A percentile compares a stretch with the other conserved stretches of the same genome.
These are phyloP conservation scores for Sylvicola fuscatus DNA, from an alignment of 2,888 invertebrate genomes.

Conservation along the genomic window DNA sequence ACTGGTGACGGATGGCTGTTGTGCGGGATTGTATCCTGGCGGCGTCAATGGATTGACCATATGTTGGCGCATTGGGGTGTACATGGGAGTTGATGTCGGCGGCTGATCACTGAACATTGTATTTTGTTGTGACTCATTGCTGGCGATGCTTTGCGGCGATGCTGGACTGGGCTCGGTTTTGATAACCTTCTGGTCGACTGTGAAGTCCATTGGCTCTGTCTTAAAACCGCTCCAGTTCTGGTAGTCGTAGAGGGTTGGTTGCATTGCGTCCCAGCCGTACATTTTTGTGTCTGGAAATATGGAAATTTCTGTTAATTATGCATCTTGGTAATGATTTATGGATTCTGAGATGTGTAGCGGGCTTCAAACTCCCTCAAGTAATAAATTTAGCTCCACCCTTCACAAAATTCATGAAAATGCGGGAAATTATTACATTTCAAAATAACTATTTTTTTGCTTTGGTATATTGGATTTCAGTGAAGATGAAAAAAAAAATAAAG, in stretches of 20 bases:
- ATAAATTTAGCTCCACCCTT: too few relatives aligned
- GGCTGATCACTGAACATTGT: background rate
- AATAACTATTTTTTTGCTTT: too few relatives aligned
- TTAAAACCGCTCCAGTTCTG: too few relatives aligned
- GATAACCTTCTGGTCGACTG: conserved; percentile 3
- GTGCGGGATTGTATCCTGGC: conserved; percentile 29
- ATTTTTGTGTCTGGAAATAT: background rate
- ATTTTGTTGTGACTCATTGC: conserved; percentile 15
- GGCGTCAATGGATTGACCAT: conserved; percentile 35
- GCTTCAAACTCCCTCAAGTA: too few relatives aligned
- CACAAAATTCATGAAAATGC: too few relatives aligned
- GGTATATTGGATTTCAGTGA: too few relatives aligned
- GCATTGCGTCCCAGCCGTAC: conserved; percentile 4
- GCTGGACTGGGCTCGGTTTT: conserved; percentile 26
- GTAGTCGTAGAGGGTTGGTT: conserved; percentile 3
- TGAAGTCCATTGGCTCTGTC: conserved; percentile 6
- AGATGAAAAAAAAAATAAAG: too few relatives aligned
- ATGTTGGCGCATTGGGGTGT: too few relatives aligned
- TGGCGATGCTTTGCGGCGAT: conserved; percentile 29
- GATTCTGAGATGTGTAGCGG: too few relatives aligned
- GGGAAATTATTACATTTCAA: too few relatives aligned
- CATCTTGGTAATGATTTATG: too few relatives aligned
- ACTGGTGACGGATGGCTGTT: conserved; percentile 1
- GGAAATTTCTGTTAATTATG: too few relatives aligned
- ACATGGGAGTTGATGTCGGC: conserved; percentile 9